Base-by-base conservation (phyloP, 2,797 vertebrate genomes). In the Prunella strophiata region DNA sequence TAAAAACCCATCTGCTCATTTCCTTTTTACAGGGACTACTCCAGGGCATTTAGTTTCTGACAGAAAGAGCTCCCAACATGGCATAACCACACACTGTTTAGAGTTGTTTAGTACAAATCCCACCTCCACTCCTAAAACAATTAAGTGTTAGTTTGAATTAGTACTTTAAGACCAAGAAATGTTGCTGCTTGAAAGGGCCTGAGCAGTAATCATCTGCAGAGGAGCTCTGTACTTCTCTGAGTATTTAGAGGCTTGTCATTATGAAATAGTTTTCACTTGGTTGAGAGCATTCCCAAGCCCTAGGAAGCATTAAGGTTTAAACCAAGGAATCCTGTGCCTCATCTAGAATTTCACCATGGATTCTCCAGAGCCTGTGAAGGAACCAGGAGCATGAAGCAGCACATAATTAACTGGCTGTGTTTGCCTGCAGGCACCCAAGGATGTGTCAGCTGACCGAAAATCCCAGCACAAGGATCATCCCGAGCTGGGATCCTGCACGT, bases 121-220 rank as follows among this genome's bases (percentile, higher is more conserved):
- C 29, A 71, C 29, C 52, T 59, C 34, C 40, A 11, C 30, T 58
- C 30, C n/a, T 88, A 16, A 43, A 65, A 73, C n/a, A 73, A 48
- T 32, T 8, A 70, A 29, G 42, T 45, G 26, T 50, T 82, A 66
- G 40, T 82, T 82, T 38, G 32, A 76, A 72, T 58, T 26, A 75
- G 18, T 42, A 70, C 76, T 87, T 93, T 89, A 45, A 88, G 71
- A 89, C 30, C 43, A 74, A 80, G 43, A 85, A 70, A 22, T 25
- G 15, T 5, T 95, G 67, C 66, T 82, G 27, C 61, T 74, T 83
- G 30, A 70, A 87, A 36, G n/a, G 55, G 21, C 25, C 54, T 54
- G 58, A 87, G 62, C 58, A 77, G 36, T 7, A 55, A 25, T 20
- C 29, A 23, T 22, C 21, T 65, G 19, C 57, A 61, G 32, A 78